A percentile compares a stretch with the other conserved stretches of the same genome.
Conservation (phyloP, 1,140 invertebrate genomes). For the Gyrodactylus bullatarudis region DNA sequence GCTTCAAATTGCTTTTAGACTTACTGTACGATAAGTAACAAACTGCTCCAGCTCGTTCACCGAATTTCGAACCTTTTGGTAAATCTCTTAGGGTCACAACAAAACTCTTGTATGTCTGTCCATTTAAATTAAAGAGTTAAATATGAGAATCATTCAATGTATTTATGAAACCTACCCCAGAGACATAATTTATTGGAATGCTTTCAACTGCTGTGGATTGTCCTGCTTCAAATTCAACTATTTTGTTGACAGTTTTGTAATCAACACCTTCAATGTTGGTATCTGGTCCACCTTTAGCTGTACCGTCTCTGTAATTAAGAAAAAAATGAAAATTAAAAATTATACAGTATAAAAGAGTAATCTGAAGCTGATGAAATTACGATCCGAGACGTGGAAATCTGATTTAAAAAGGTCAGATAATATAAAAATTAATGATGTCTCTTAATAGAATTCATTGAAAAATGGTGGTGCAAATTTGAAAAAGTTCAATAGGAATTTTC, state of each 20-base stretch:
- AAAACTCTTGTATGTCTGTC: not conserved
- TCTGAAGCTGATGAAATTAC: too few relatives aligned
- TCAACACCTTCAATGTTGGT: not conserved
- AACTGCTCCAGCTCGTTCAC: not conserved
- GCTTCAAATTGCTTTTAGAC: not conserved
- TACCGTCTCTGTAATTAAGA: not conserved
- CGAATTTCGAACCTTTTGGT: not conserved
- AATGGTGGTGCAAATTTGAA: too few relatives aligned
- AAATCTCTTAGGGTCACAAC: not conserved
- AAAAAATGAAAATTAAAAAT: too few relatives aligned
- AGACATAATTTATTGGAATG: not conserved
- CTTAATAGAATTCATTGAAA: too few relatives aligned
- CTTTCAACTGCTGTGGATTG: not conserved
- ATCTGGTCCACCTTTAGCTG: not conserved
- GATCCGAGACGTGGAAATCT: too few relatives aligned
- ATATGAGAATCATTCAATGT: too few relatives aligned
- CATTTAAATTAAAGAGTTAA: too few relatives aligned
- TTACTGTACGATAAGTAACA: not conserved
- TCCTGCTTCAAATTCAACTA: not conserved
- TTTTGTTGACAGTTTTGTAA: not conserved
- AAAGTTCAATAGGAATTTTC: too few relatives aligned
- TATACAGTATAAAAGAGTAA: too few relatives aligned
- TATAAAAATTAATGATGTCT: too few relatives aligned
- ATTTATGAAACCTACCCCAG: not conserved
- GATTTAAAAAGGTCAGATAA: too few relatives aligned